A percentile compares a stretch with the other conserved stretches of the same genome.
Evolutionary conservation across 2,888 invertebrate genomes (phyloP).

Genomic region (Erannis defoliaria): DNA sequence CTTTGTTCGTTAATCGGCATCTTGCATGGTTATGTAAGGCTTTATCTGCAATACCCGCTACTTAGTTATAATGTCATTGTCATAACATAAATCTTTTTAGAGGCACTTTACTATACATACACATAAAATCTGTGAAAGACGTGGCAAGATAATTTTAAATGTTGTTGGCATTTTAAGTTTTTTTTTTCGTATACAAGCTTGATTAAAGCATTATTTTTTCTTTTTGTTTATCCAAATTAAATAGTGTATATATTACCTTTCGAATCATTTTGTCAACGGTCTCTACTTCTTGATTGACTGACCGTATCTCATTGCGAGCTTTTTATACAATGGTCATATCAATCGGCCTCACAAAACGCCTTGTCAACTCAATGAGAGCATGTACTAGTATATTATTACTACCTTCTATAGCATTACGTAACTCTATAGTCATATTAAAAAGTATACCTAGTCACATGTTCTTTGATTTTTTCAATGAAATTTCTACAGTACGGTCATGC

Average conservation of each 20-base stretch:
- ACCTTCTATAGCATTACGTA: constrained; percentile 12
- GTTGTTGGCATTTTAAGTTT: constrained; percentile 1
- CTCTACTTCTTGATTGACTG: constrained; percentile 55
- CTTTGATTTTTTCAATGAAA: constrained; percentile 28
- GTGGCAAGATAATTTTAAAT: background rate
- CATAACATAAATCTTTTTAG: no score
- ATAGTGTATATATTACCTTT: constrained; percentile 53
- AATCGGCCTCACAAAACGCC: constrained; percentile 49
- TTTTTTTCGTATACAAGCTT: background rate
- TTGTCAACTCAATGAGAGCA: constrained; percentile 36
- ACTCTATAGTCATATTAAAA: constrained; percentile 9
- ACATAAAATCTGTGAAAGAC: background rate
- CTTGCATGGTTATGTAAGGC: no score
- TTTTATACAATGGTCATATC: constrained; percentile 63
- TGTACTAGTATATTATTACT: constrained; percentile 11
- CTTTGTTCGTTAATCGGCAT: no score
- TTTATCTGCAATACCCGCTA: no score
- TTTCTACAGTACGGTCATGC: constrained; percentile 38
- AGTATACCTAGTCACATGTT: constrained; percentile 2
- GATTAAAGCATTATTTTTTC: background rate
- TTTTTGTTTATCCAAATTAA: background rate
- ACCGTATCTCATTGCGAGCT: constrained; percentile 53
- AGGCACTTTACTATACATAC: no score
- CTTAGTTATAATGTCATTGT: no score
- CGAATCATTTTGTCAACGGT: constrained; percentile 52